phyloP scores from a whole-genome alignment of 2,888 invertebrate genomes.

The Pimpla rufipes region DNA sequence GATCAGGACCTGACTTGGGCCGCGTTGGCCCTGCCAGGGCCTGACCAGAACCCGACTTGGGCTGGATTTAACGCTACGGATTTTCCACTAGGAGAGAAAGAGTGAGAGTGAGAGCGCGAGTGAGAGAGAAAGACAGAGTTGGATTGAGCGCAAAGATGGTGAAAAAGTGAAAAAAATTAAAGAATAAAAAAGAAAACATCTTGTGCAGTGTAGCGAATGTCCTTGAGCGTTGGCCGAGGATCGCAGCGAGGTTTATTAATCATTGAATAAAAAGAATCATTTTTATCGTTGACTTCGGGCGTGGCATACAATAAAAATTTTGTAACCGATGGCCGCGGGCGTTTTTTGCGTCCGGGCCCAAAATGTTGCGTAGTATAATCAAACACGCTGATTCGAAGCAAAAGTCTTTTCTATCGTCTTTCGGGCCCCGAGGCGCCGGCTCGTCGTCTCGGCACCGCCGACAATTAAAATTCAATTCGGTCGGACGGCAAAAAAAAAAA shows the following conservation, averaged over 20 bases:
- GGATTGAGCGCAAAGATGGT: conserved; percentile 60
- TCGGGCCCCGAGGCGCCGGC: conserved; percentile 65
- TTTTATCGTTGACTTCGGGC: conserved; percentile 82
- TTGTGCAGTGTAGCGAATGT: conserved; percentile 52
- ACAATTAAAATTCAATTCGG: no score
- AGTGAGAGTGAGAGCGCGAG: no score
- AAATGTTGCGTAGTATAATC: conserved; percentile 84
- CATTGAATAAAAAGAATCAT: conserved; percentile 78
- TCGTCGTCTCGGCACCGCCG: not conserved
- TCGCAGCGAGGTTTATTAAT: conserved; percentile 60
- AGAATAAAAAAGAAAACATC: not conserved
- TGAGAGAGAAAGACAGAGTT: conserved; percentile 32
- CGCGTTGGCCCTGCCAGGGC: no score
- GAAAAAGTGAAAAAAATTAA: conserved; percentile 53
- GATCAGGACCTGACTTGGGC: no score
- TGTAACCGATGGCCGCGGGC: conserved; percentile 79
- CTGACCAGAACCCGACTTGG: no score
- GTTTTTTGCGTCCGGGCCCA: conserved; percentile 78
- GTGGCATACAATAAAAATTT: conserved; percentile 83
- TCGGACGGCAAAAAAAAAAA: not conserved
- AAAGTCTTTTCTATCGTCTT: conserved; percentile 78
- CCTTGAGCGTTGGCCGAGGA: conserved; percentile 73
- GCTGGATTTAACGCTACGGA: no score
- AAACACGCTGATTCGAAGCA: conserved; percentile 81
- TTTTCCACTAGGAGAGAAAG: no score